Conservation (phyloP, 2,888 invertebrate species). For the Acheta domesticus region DNA sequence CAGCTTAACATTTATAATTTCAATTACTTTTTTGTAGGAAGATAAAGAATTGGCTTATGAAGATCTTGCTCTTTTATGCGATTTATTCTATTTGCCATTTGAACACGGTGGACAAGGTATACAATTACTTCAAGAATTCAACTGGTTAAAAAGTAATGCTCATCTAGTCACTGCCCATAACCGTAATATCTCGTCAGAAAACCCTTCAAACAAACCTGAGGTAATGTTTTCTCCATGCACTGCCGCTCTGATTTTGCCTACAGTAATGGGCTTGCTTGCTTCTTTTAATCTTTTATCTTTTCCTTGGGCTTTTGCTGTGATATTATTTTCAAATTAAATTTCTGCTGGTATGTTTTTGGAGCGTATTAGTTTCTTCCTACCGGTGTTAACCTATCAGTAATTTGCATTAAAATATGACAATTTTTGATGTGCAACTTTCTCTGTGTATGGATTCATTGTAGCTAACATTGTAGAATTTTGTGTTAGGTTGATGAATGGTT, state of each 20-base stretch:
- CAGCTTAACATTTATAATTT: no score
- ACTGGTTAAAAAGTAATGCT: slow-evolving; percentile 91
- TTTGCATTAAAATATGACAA: slow-evolving; percentile 3
- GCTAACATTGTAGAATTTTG: not conserved
- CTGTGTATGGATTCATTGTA: no score
- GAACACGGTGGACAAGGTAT: slow-evolving; percentile 89
- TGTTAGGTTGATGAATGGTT: slow-evolving; percentile 72
- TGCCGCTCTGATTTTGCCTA: no score
- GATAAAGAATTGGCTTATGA: slow-evolving; percentile 63
- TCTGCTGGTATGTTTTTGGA: not conserved
- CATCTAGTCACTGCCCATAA: slow-evolving; percentile 59
- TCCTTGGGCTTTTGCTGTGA: no score
- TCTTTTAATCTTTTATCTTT: no score
- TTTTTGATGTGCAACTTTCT: not conserved
- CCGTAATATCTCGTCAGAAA: slow-evolving; percentile 46
- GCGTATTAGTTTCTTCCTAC: not conserved
- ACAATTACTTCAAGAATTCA: slow-evolving; percentile 84
- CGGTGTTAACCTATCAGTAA: not conserved
- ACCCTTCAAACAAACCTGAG: slow-evolving; percentile 55
- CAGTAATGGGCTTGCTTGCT: no score
- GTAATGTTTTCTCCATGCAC: slow-evolving; percentile 43
- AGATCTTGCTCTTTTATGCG: slow-evolving; percentile 83
- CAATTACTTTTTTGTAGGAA: slow-evolving; percentile 31
- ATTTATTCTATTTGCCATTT: slow-evolving; percentile 95
- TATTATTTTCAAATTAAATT: not conserved